Conservation (phyloP, 2,888 invertebrate genomes). For the Anthrax anthrax region DNA sequence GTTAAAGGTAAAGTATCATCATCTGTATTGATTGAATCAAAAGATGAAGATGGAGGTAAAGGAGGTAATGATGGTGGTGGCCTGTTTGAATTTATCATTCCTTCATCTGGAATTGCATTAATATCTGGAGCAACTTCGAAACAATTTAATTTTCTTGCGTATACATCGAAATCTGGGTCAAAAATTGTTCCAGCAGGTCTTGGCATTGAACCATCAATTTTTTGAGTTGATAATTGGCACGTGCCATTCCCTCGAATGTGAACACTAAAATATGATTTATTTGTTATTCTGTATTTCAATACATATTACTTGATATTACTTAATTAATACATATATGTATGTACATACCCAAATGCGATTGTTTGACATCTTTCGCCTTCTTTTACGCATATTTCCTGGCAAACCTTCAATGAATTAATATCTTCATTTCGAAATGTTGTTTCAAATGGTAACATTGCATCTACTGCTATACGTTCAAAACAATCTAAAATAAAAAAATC, state of each 20-base stretch:
- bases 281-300: background rate
- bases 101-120: conserved; percentile 1
- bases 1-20: background rate
- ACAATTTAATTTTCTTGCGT: conserved; percentile 41
- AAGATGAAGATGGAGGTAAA: conserved; percentile 2
- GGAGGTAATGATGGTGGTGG: background rate
- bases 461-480: conserved; percentile 48
- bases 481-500: conserved; percentile 37
- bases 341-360: conserved; percentile 45
- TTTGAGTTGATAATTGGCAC: conserved; percentile 40
- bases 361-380: conserved; percentile 46
- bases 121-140: conserved; percentile 21
- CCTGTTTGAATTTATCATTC: background rate
- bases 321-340: too few relatives aligned
- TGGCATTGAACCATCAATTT: conserved; percentile 35
- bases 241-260: conserved; percentile 46
- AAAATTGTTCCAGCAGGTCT: conserved; percentile 38
- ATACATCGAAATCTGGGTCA: conserved; percentile 49
- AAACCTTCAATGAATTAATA: conserved; percentile 44
- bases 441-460: conserved; percentile 42
- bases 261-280: conserved; percentile 31
- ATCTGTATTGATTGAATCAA: background rate
- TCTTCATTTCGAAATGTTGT: conserved; percentile 46
- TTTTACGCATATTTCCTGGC: conserved; percentile 48
- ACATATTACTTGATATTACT: background rate